These are phyloP conservation scores for Lepidocolaptes lacrymiger DNA, from an alignment of 2,797 vertebrate species.

Conservation along the genomic window DNA sequence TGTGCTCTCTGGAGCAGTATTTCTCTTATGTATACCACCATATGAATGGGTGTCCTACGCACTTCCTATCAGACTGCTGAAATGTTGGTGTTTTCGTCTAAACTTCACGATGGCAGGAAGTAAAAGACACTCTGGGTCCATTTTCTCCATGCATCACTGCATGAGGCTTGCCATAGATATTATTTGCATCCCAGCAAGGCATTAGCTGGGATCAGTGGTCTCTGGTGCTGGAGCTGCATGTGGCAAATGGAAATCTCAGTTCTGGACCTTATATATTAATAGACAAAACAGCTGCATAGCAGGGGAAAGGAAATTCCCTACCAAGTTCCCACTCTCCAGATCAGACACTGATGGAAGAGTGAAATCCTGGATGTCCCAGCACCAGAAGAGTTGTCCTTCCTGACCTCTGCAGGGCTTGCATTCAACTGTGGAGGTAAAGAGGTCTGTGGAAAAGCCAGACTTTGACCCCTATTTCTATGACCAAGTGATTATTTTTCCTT, in stretches of 20 bases:
- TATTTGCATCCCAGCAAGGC: neutral
- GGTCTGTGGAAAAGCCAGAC: neutral
- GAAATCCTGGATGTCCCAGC: neutral
- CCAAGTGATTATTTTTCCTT: neutral
- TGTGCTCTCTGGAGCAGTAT: accelerated
- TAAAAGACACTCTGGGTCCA: neutral
- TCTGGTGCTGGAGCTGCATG: neutral
- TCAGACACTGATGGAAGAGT: neutral
- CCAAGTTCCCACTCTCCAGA: neutral
- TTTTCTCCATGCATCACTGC: neutral
- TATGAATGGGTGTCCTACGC: accelerated
- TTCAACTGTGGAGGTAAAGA: neutral
- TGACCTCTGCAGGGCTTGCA: neutral
- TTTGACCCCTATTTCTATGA: neutral
- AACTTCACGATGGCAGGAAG: neutral
- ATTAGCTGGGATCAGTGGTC: neutral
- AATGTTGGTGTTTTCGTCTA: neutral
- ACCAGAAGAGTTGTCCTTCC: neutral
- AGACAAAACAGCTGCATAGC: neutral
- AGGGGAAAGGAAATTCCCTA: neutral
- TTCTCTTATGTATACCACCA: neutral
- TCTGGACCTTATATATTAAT: neutral
- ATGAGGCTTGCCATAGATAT: neutral
- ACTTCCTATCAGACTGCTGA: neutral
- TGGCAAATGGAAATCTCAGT: neutral